These are phyloP conservation scores for Rhabditoides inermis DNA, from an alignment of 2,888 invertebrate genomes.

Conservation along the genomic window DNA sequence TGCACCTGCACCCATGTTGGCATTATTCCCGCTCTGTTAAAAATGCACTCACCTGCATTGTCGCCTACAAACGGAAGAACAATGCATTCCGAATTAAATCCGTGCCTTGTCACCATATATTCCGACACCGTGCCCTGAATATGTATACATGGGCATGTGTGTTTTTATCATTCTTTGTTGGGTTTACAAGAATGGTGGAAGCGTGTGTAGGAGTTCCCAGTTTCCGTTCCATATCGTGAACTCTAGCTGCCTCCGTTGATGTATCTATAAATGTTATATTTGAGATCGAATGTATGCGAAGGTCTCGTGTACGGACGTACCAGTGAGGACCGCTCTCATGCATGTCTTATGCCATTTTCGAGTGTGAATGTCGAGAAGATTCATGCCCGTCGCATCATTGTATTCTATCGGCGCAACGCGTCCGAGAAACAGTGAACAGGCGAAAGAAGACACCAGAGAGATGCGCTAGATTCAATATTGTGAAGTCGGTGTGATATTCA, in stretches of 20 bases:
- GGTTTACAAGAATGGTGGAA: constrained; percentile 4
- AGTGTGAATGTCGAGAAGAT: constrained; percentile 73
- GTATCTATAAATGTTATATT: background rate
- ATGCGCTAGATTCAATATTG: too few relatives aligned
- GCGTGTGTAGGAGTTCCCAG: constrained; percentile 58
- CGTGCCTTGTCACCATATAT: constrained; percentile 78
- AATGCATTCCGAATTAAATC: constrained; percentile 71
- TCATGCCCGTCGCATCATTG: constrained; percentile 92
- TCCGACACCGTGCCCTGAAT: constrained; percentile 67
- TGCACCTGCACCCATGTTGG: constrained; percentile 50
- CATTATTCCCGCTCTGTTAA: background rate
- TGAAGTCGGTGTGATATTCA: too few relatives aligned
- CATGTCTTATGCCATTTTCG: constrained; percentile 54
- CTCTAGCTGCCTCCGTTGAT: constrained; percentile 60
- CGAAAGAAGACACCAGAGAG: constrained; percentile 84
- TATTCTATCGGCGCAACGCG: constrained; percentile 80
- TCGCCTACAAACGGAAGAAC: constrained; percentile 88
- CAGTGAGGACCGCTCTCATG: too few relatives aligned
- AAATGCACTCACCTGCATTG: constrained; percentile 67
- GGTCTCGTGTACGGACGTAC: too few relatives aligned
- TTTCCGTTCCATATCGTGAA: constrained; percentile 67
- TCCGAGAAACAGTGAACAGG: constrained; percentile 77
- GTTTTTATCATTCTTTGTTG: background rate
- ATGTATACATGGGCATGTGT: background rate
- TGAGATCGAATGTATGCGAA: too few relatives aligned